Conservation (phyloP, 2,797 vertebrate species). For the Coregonus ussuriensis region DNA sequence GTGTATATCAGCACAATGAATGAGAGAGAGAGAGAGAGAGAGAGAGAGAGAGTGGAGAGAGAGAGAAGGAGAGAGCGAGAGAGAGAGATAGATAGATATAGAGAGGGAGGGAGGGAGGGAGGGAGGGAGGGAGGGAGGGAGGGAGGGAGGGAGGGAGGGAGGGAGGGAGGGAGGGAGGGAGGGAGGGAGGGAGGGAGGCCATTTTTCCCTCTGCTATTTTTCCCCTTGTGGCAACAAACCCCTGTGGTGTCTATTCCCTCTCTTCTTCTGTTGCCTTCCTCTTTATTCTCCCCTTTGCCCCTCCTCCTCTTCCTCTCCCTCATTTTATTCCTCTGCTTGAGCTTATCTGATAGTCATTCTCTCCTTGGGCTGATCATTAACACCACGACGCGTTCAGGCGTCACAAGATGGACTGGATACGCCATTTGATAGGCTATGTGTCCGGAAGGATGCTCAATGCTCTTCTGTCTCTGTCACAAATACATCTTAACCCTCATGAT, state of each 20-base stretch:
- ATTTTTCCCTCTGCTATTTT: constrained; percentile 48
- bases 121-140: constrained; percentile 70
- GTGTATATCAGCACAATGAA: constrained; percentile 84
- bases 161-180: constrained; percentile 51
- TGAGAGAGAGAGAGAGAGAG: constrained; percentile 37
- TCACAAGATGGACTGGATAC: constrained; percentile 15
- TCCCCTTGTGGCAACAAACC: too few species aligned
- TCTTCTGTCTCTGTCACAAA: constrained; percentile 60
- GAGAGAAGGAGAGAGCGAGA: too few species aligned
- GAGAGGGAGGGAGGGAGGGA: constrained; percentile 54
- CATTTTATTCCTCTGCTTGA: too few species aligned
- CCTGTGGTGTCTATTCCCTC: too few species aligned
- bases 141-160: constrained; percentile 58
- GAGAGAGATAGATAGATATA: too few species aligned
- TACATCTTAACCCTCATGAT: constrained; percentile 27
- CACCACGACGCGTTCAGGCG: constrained; percentile 16
- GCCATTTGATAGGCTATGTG: constrained; percentile 11
- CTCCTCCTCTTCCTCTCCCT: background rate
- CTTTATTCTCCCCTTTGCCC: constrained; percentile 40
- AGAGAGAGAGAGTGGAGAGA: constrained; percentile 17
- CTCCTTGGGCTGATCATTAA: constrained; percentile 25
- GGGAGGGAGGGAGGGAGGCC: constrained; percentile 57
- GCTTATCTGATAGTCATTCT: constrained; percentile 15
- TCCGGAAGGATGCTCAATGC: constrained; percentile 34
- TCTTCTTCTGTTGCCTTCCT: too few species aligned